Evolutionary conservation across 2,797 vertebrate species (phyloP), one percentile per base, ranked within the genome.

Genomic region (Pseudomugil gertrudae): DNA sequence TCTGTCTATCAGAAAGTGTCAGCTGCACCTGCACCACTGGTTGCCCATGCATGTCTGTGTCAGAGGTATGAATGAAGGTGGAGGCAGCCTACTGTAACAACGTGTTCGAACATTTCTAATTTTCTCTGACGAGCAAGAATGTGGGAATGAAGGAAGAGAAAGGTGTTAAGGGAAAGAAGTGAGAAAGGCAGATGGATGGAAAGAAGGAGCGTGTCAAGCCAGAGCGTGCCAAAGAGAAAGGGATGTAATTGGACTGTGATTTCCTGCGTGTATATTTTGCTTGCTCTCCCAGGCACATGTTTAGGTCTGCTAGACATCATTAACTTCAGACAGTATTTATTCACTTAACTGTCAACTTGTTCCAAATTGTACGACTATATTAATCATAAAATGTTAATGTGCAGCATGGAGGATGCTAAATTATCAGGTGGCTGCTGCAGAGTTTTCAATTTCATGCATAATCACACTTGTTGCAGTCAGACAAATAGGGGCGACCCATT

Each of bases 61-160:
- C 83, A 87, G 83, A 86, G 69, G 81, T 74, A 81, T 72, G 80
- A 86, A 75, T 68, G 89, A 86, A 88, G 85, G 85, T 84, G 84
- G 88, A 84, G 77, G 69, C 74, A 35, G 84, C 87, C 84, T 57
- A 65, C 86, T 87, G 86, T 84, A 89, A 90, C 84, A 80, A 85
- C 75, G 89, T 89, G 89, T 88, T 88, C 74, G 63, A 84, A 86
- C 84, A 85, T 87, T 87, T 87, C 74, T 86, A 78, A 89, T 89
- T 88, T 83, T 84, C 80, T 82, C 73, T 74, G 69, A 71, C 26
- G 61, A 84, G 66, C 40, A 40, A 70, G 80, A 73, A 80, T 66
- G 80, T 85, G 84, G 61, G 75, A 83, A 76, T 67, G 78, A 84
- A 85, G 72, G 72, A 86, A 83, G 79, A 79, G 77, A 76, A 72